Base-by-base conservation (phyloP, 2,113 vertebrate genomes). In the Lophochroa leadbeateri region DNA sequence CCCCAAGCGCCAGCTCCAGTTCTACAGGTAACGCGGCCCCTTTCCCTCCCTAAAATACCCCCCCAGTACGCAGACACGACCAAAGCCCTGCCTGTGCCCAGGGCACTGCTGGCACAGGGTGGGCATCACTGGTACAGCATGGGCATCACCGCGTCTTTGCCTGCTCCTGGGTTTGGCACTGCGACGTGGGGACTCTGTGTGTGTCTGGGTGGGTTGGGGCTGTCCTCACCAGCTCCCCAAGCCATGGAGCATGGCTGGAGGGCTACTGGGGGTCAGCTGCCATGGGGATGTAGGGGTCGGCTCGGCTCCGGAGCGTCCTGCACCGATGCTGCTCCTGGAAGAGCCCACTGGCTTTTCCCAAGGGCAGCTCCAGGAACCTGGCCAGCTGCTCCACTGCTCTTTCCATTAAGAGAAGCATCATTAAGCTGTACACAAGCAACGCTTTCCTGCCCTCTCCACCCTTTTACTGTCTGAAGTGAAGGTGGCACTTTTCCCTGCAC, bases 1-100 rank as follows among this genome's bases (percentile, higher is more conserved):
- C 97, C 99, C 99, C 98, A 99, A 99, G 98, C 98, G 99, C 82
- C 99, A 99, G 98, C 99, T 99, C 98, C 99, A 99, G 98, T 99
- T 99, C 98, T 99, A 99, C 99, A 99, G 99, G 99, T 99, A 99
- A 98, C 52, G 37, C 86, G 87, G 91, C 88, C 71, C 88, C 82
- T 90, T 41, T 15, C 82, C 86, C 60, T 69, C 75, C 87, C 81
- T 44, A 44, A 39, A 53, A 60, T 27, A 19, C 44, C 12, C 14
- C 11, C 53, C 7, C 7, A 7, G 65, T 3, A 15, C 35, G 47
- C 67, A 11, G 46, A 55, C 7, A 0, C 0, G 11, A 44, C 47
- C 8, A 3, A 52, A 81, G 43, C 43, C 69, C 46, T 81, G n/a
- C n/a, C 75, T 18, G 0, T 41, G 79, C 21, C 90, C 65, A 9